Evolutionary conservation across 2,797 vertebrate genomes (phyloP), one percentile per base, ranked within the genome.

Genomic region (Hapalemur alaotrensis): DNA sequence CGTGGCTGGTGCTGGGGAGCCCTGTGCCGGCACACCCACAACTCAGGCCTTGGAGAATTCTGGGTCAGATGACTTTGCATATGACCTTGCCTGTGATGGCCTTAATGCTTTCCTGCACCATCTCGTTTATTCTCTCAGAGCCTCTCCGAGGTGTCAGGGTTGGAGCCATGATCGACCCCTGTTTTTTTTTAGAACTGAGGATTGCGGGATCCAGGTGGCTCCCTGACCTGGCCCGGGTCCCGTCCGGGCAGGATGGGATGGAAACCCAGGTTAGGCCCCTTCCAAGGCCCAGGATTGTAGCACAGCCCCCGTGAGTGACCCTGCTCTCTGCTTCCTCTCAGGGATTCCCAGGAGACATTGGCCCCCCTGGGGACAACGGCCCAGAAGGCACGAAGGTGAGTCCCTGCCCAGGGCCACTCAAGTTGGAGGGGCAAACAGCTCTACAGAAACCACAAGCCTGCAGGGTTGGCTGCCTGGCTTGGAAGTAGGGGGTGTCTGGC

Each of bases 341-440:
- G 99, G 99, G 99, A 76, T 99, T 99, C 98, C 99, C 99, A 13
- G 99, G 99, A 87, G 99, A 99, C 98, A 99, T 99, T 50, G 99
- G 99, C 84, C 99, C 98, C 82, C 99, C 99, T 28, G 99, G 99
- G 98, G 98, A 99, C 97, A 99, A 99, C 0, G 99, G 99, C 91
- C 99, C 98, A 0, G 99, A 99, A 98, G 99, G 99, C 72, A 98
- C 98, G 83, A 99, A 99, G 99, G 99, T 99, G 95, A 98, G 99
- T 89, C 32, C 52, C 57, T 35, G 48, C 57, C 69, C 25, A 1
- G 32, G 41, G 30, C 7, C 5, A 20, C 65, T 41, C 25, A 6
- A 8, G 5, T 1, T 25, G 48, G 46, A 38, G 83, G 82, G 32
- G 50, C 41, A 11, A 38, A 12, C 70, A 41, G 38, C 57, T 41